Evolutionary conservation across 2,888 invertebrate genomes (phyloP).

Genomic region (Erebia epiphron): DNA sequence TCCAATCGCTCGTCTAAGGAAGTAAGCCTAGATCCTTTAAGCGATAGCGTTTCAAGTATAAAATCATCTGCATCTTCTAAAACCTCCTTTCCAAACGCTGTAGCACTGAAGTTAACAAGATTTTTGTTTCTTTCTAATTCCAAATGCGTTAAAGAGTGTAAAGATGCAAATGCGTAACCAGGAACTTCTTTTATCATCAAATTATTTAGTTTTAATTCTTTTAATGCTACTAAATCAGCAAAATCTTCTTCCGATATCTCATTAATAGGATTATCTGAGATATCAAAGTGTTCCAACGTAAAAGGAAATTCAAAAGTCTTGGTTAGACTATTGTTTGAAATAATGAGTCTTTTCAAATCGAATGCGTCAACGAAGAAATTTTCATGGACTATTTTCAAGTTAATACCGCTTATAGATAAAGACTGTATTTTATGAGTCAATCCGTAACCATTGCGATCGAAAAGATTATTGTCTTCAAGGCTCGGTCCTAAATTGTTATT

Average conservation of each 20-base stretch:
- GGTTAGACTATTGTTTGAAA: conserved; percentile 81
- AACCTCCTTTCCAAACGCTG: conserved; percentile 68
- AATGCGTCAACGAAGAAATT: conserved; percentile 72
- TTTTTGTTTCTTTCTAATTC: conserved; percentile 81
- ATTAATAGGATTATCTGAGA: conserved; percentile 84
- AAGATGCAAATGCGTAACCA: conserved; percentile 80
- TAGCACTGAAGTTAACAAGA: conserved; percentile 73
- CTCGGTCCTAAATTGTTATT: conserved; percentile 68
- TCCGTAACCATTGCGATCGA: conserved; percentile 66
- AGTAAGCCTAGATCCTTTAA: conserved; percentile 72
- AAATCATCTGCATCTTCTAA: conserved; percentile 71
- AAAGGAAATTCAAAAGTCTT: conserved; percentile 82
- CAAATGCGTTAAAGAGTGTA: conserved; percentile 76
- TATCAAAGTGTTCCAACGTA: conserved; percentile 82
- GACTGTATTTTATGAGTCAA: conserved; percentile 61
- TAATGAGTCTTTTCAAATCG: conserved; percentile 68
- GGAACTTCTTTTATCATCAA: conserved; percentile 78
- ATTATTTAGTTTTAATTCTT: conserved; percentile 81
- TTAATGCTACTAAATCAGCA: conserved; percentile 75
- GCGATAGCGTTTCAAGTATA: conserved; percentile 66
- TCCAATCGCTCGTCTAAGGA: conserved; percentile 63
- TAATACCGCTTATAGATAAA: conserved; percentile 62
- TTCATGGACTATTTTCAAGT: conserved; percentile 58
- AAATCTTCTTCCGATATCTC: conserved; percentile 77
- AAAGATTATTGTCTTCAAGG: conserved; percentile 59